Base-by-base conservation (phyloP, 1,140 invertebrate genomes). In the Lepidurus couesii region DNA sequence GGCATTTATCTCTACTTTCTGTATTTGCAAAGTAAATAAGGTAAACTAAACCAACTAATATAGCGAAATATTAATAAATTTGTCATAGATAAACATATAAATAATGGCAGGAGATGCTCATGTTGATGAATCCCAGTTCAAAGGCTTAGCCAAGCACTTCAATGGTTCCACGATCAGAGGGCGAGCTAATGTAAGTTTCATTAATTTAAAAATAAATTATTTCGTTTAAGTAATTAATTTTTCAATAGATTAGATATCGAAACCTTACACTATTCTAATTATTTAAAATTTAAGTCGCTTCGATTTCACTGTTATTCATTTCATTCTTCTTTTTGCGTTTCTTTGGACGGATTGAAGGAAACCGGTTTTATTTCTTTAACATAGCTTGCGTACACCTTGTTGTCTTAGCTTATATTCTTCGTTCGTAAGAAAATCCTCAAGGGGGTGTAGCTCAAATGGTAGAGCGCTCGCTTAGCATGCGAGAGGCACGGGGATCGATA, bases 381-480 rank as follows among this genome's bases (percentile, higher is more conserved):
- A 21, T 65, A 65, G 53, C 53, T 21, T n/a, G n/a, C n/a, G n/a
- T 65, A 16, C 21, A 65, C n/a, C 53, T 65, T 4, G 16, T 13
- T 0, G 8, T 65, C 53, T 65, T 16, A 65, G 2, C 0, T 16
- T n/a, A 65, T 13, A 65, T n/a, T 9, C n/a, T 65, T 65, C 16
- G 16, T 65, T n/a, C 53, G 5, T 65, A 16, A 65, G 6, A n/a
- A 0, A 1, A 16, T 65, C 53, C 8, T 65, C 53, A 65, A 65
- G 89, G 89, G 90, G 90, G 87, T 90, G 90, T 92, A 92, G 90
- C 91, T 92, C 91, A 92, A 89, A 91, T 92, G 90, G 91, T 92
- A 92, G 91, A 92, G 91, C 91, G 90, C 90, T 92, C 90, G 91
- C 90, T 92, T 92, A 92, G 91, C 91, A 92, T 92, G 90, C 88